These are phyloP conservation scores for Monomorium pharaonis DNA, from an alignment of 1,140 invertebrate genomes.

Conservation along the genomic window DNA sequence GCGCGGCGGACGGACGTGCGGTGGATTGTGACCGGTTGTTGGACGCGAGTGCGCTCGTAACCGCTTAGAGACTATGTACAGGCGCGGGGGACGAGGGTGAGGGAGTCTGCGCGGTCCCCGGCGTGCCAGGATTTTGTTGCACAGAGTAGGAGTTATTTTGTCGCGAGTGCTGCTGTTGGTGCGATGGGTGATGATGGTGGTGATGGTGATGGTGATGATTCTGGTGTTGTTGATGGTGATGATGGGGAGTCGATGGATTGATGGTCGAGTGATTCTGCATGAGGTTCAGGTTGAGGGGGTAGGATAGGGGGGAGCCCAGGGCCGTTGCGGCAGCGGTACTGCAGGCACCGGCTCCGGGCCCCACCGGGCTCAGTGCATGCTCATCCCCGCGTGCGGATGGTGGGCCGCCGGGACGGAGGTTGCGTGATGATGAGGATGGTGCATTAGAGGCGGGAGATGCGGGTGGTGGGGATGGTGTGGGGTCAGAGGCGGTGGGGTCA, in stretches of 20 bases:
- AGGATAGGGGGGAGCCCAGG: constrained; percentile 85
- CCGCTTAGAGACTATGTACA: constrained; percentile 84
- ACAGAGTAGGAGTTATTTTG: constrained; percentile 80
- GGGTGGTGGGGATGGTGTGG: constrained; percentile 85
- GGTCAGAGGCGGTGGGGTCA: constrained; percentile 83
- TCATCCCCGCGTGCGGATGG: constrained; percentile 85
- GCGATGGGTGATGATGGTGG: constrained; percentile 73
- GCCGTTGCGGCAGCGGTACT: constrained; percentile 83
- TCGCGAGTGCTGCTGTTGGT: constrained; percentile 77
- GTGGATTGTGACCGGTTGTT: constrained; percentile 32
- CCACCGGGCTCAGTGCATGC: constrained; percentile 87
- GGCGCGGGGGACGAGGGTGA: constrained; percentile 84
- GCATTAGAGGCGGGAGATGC: constrained; percentile 84
- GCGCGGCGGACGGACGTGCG: constrained; percentile 46
- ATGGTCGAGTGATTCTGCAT: constrained; percentile 76
- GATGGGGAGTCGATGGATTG: constrained; percentile 61
- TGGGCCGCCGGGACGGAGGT: constrained; percentile 80
- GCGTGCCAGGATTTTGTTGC: constrained; percentile 81
- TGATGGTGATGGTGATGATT: constrained; percentile 72
- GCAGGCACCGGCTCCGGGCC: constrained; percentile 85
- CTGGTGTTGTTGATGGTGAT: constrained; percentile 70
- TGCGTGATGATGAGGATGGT: constrained; percentile 84
- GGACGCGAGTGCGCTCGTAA: constrained; percentile 55
- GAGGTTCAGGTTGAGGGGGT: constrained; percentile 83
- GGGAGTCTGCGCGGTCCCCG: constrained; percentile 81